Conservation (phyloP, 2,797 vertebrate genomes). For the Leptoclinus maculatus region DNA sequence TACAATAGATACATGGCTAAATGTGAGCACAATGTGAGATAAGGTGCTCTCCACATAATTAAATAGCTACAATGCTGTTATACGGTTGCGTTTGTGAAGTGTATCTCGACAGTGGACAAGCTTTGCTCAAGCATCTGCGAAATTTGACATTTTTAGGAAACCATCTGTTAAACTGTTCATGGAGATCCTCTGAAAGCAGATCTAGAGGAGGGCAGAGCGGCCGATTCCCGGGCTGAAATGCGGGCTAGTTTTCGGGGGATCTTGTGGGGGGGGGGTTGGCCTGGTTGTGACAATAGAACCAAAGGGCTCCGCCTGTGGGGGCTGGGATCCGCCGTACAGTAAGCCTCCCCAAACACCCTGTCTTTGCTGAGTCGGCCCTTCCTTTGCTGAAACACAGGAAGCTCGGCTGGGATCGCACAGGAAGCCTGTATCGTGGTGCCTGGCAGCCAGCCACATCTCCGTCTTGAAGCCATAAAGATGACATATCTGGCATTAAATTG, state of each 20-base stretch:
- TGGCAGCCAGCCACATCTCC: slow-evolving; percentile 51
- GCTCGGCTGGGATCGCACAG: slow-evolving; percentile 59
- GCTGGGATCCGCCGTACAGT: slow-evolving; percentile 39
- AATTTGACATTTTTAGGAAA: slow-evolving; percentile 33
- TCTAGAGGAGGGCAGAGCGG: slow-evolving; percentile 3
- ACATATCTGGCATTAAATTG: slow-evolving; percentile 32
- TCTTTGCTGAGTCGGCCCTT: slow-evolving; percentile 61
- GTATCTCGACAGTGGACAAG: neutral
- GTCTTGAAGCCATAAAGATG: slow-evolving; percentile 33
- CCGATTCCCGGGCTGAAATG: slow-evolving; percentile 6
- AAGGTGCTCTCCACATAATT: neutral
- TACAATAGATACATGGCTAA: neutral
- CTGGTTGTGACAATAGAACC: slow-evolving; percentile 38
- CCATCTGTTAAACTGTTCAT: slow-evolving; percentile 44
- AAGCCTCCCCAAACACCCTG: slow-evolving; percentile 34
- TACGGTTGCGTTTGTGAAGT: neutral
- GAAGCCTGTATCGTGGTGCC: slow-evolving; percentile 60
- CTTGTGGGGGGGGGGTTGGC: slow-evolving; percentile 15
- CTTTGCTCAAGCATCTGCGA: slow-evolving; percentile 35
- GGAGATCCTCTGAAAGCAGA: slow-evolving; percentile 29
- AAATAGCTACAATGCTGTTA: neutral
- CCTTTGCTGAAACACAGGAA: slow-evolving; percentile 74
- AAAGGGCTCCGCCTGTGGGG: slow-evolving; percentile 30
- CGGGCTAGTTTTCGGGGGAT: slow-evolving; percentile 3
- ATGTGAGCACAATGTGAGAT: neutral